Evolutionary conservation across 1,140 invertebrate species (phyloP), one percentile per base, ranked within the genome.

Genomic region (Tetragonula clypearis): DNA sequence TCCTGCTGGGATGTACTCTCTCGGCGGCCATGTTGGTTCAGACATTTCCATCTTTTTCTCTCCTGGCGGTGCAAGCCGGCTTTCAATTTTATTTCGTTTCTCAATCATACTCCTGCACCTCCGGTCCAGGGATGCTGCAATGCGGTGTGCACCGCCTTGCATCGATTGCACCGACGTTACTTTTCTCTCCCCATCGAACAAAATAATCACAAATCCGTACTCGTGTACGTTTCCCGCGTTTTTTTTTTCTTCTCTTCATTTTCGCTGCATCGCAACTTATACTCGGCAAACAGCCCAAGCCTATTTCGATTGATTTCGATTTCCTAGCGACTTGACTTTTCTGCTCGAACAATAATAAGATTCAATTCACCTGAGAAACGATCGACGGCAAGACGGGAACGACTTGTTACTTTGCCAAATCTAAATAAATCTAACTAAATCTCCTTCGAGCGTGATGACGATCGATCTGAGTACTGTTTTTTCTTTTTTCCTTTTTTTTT

Each of bases 71-170:
- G 73, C 73, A 49, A 74, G 62, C 49, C 66, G 49, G 56, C 86
- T 87, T 85, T 87, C 86, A 87, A 87, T 87, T 87, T 85, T 85
- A 87, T 87, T 87, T 87, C 83, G 79, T 87, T 85, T 68, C 60
- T 82, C 84, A 56, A 87, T 87, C 82, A 85, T 85, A 85, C 71
- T n/a, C 41, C 77, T 71, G 62, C 80, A 19, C 49, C 53, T 62
- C 85, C n/a, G 74, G 74, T 60, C 65, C 71, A 65, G 56, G 68
- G 80, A 78, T 73, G 72, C 79, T 84, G 85, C 85, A 84, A 78
- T 84, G 74, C 85, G 81, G 60, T 17, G 55, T 77, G 19, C 3
- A 35, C 35, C 35, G 35, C 23, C 66, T 60, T n/a, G 23, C 74
- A 78, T 86, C 74, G 85, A 86, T 86, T 74, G 41, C 41, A 72